A percentile compares a stretch with the other conserved stretches of the same genome.
These are phyloP conservation scores for Pandemis corylana DNA, from an alignment of 2,888 invertebrate genomes.

Conservation along the genomic window DNA sequence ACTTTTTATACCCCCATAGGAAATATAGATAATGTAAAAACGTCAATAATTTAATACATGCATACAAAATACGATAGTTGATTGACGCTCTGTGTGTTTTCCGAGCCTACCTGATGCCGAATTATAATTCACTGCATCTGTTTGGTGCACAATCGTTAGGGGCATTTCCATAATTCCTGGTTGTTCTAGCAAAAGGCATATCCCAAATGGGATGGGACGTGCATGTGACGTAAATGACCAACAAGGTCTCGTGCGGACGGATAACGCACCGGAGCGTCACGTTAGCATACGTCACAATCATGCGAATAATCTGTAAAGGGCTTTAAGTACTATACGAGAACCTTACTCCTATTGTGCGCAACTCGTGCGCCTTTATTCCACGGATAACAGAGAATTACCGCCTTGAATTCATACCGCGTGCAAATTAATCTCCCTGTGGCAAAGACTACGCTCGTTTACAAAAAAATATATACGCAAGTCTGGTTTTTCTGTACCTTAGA, in stretches of 20 bases:
- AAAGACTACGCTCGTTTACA: conserved; percentile 49
- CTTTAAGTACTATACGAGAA: neutral
- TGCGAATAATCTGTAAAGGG: conserved; percentile 15
- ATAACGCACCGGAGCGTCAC: conserved; percentile 2
- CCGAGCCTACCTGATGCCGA: no score
- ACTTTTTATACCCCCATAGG: no score
- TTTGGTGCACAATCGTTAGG: neutral
- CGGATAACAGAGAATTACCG: conserved; percentile 48
- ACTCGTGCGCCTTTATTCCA: neutral
- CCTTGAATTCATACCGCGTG: conserved; percentile 49
- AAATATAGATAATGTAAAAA: no score
- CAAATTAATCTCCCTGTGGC: conserved; percentile 54
- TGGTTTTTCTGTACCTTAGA: conserved; percentile 39
- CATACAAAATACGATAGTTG: no score
- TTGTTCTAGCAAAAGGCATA: neutral
- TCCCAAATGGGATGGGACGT: neutral
- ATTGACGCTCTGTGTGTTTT: no score
- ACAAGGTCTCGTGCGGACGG: conserved; percentile 5
- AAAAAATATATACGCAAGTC: conserved; percentile 47
- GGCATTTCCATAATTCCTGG: neutral
- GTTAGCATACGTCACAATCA: conserved; percentile 1
- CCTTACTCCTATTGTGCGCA: neutral
- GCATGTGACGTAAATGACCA: conserved; percentile 3
- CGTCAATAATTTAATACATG: no score
- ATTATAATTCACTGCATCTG: no score